Evolutionary conservation across 1,140 invertebrate species (phyloP), one percentile per base, ranked within the genome.

Genomic region (Formica exsecta): DNA sequence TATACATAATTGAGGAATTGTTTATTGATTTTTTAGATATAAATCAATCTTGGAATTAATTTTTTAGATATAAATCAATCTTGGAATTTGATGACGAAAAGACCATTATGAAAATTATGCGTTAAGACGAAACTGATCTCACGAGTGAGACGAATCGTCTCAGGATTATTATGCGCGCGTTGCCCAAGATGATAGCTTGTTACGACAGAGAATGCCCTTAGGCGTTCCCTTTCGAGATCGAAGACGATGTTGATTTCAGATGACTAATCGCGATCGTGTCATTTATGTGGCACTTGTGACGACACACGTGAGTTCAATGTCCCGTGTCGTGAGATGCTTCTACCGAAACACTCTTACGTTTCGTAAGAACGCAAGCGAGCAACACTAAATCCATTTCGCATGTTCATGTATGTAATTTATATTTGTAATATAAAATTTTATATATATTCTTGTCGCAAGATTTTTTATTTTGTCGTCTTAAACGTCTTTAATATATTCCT

Each of bases 221-320:
- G 61, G 74, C 68, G 68, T 79, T 41, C 51, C 51, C 57, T 88
- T 88, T 88, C 54, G 59, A 64, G 66, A 74, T 75, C 61, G 61
- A 80, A 80, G 62, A 87, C 32, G 68, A 87, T 75, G 80, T 68
- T 64, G 51, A 84, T 76, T 54, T 16, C n/a, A 57, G 89, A 89
- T 89, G 88, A 89, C 87, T 89, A 89, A 89, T 36, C 61, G n/a
- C 57, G 16, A 64, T 77, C 70, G 74, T 57, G 73, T 88, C 74
- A 70, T 64, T 71, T 81, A 71, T 81, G 22, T 70, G 36, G 48
- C 48, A 80, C 62, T 19, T 48, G 59, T 59, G 41, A 73, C 62
- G 79, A 25, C 64, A 59, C 41, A 41, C 22, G 51, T 19, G 64
- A 73, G 88, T 89, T 89, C 87, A 48, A 88, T 83, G 88, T 88